Evolutionary conservation across 2,888 invertebrate species (phyloP), one percentile per base, ranked within the genome.

Genomic region (Megaustenia siamemsis): DNA sequence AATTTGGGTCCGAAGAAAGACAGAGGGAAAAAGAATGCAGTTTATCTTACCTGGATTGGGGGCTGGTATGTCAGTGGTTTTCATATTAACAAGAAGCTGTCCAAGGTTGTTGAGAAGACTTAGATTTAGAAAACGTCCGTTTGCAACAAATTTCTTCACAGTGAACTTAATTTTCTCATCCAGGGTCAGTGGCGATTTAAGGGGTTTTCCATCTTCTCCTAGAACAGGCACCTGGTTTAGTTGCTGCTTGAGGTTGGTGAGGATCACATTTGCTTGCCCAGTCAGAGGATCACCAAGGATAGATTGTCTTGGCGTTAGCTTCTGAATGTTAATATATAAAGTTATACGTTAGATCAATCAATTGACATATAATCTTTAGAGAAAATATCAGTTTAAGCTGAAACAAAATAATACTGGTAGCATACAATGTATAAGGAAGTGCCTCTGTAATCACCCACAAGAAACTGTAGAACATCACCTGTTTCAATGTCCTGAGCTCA

Each of bases 171-270:
- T 60, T 38, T 69, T 81, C 32, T 85, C 85, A 32, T 69, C 69
- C 18, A 73, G 45, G 10, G 45, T 69, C 21, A n/a, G 28, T 38
- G 82, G 85, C n/a, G 86, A 85, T 21, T 63, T 69, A 32, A 80
- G n/a, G 8, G 56, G 53, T 15, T 63, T 68, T 21, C 71, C 79
- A 63, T 82, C 84, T 1, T 79, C 82, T 35, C 63, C 84, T 15
- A 24, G 68, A 5, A 82, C n/a, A 21, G 85, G 76, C 60, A 86
- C 82, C 76, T 86, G 86, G 69, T 87, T 88, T 79, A 90, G 85
- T 82, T 91, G 90, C 73, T 88, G 86, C 78, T 89, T 87, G 28
- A 95, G 91, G 89, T 94, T 95, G 89, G 94, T 94, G 40, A 95
- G 91, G 45, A 95, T 94, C 32, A 91, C 90, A 83, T 90, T 92